Evolutionary conservation across 2,888 invertebrate species (phyloP).

Genomic region (Acrocyrtus sp.): DNA sequence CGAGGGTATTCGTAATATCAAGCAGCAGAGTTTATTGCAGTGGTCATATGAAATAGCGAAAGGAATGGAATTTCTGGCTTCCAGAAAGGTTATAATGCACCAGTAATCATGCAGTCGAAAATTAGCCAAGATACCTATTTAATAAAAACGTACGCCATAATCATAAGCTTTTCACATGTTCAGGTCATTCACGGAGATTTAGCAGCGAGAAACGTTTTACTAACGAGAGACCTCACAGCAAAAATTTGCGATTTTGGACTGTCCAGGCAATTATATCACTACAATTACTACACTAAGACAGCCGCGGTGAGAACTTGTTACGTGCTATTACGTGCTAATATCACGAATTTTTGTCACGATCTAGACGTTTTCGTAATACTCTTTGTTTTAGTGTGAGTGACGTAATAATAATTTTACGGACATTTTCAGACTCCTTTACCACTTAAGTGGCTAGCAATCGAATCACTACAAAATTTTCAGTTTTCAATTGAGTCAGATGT

Average conservation of each 20-base stretch:
- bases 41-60: constrained; percentile 45
- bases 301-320: constrained; percentile 30
- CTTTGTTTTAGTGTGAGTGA: too few relatives aligned
- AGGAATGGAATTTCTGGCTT: constrained; percentile 46
- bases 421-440: constrained; percentile 42
- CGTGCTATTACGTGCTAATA: too few relatives aligned
- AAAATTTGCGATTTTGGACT: constrained; percentile 50
- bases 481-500: constrained; percentile 39
- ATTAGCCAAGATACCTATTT: too few relatives aligned
- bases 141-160: too few relatives aligned
- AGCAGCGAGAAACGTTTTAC: constrained; percentile 36
- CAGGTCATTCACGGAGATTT: constrained; percentile 47
- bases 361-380: background rate
- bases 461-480: constrained; percentile 42
- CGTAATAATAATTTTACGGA: background rate
- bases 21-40: constrained; percentile 22
- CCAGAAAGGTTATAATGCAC: constrained; percentile 46
- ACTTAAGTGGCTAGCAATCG: constrained; percentile 43
- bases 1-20: constrained; percentile 26
- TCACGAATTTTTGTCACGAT: too few relatives aligned
- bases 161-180: too few relatives aligned
- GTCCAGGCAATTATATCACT: constrained; percentile 30
- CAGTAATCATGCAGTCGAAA: too few relatives aligned
- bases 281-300: constrained; percentile 40
- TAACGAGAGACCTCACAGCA: constrained; percentile 22